These are phyloP conservation scores for Vanacampus margaritifer DNA, from an alignment of 2,113 vertebrate species.

Conservation along the genomic window DNA sequence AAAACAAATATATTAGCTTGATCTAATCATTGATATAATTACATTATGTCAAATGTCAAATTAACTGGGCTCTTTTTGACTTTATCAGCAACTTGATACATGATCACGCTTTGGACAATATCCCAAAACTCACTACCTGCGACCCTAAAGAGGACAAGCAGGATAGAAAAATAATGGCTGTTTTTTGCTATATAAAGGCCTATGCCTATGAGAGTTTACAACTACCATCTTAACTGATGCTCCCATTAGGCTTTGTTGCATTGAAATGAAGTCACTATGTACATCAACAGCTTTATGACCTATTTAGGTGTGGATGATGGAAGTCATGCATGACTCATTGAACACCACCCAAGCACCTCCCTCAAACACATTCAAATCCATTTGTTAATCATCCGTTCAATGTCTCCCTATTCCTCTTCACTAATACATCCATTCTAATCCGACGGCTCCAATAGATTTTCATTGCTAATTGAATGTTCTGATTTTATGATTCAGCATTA, in stretches of 20 bases:
- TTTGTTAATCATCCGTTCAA: slow-evolving; percentile 1
- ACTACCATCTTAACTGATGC: not conserved
- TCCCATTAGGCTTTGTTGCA: not conserved
- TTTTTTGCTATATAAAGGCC: not conserved
- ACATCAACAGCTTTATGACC: slow-evolving; percentile 15
- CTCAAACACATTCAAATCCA: slow-evolving; percentile 10
- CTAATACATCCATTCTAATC: slow-evolving; percentile 43
- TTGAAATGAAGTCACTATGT: slow-evolving; percentile 15
- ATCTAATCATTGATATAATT: too few relatives aligned
- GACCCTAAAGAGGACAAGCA: too few relatives aligned
- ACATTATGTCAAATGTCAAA: too few relatives aligned
- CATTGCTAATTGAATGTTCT: slow-evolving; percentile 50
- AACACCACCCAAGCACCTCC: slow-evolving; percentile 13
- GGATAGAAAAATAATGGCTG: not conserved
- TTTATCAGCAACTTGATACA: too few relatives aligned
- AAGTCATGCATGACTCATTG: slow-evolving; percentile 14
- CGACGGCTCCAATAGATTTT: slow-evolving; percentile 32
- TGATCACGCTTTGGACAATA: too few relatives aligned
- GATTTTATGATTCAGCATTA: slow-evolving; percentile 38
- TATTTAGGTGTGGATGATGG: slow-evolving; percentile 11
- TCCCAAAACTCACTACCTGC: too few relatives aligned
- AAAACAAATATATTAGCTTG: too few relatives aligned
- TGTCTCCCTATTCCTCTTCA: slow-evolving; percentile 3
- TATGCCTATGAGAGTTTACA: not conserved
- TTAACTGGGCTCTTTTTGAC: too few relatives aligned